Percentiles rank a stretch among this genome's conserved stretches.
Evolutionary conservation across 2,888 invertebrate species (phyloP).

Genomic region (Heterodera filipjevi): DNA sequence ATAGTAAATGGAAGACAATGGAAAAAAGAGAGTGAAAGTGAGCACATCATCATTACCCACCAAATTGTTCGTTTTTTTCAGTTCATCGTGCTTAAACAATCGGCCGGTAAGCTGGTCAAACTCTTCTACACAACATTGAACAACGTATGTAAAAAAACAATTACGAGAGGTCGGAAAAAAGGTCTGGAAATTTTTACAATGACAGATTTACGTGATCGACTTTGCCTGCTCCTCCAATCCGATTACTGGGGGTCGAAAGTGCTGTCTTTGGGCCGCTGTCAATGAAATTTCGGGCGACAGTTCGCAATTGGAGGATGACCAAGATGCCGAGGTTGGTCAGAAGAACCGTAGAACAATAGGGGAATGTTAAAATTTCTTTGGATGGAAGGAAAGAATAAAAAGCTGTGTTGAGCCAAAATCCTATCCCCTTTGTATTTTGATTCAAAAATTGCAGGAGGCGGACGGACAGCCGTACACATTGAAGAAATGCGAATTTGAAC

Average conservation of each 20-base stretch:
- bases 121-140: constrained; percentile 26
- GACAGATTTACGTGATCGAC: constrained; percentile 25
- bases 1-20: no score
- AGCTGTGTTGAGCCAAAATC: no score
- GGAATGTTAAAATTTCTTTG: no score
- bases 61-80: constrained; percentile 11
- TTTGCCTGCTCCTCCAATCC: not conserved
- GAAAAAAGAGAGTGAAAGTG: no score
- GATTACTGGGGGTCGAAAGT: not conserved
- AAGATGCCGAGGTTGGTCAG: constrained; percentile 1
- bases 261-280: constrained; percentile 30
- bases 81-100: constrained; percentile 33
- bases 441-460: not conserved
- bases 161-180: no score
- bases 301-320: not conserved
- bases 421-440: no score
- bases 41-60: not conserved
- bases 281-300: constrained; percentile 21
- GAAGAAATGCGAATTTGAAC: constrained; percentile 35
- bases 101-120: constrained; percentile 18
- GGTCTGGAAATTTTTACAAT: constrained; percentile 12
- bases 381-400: no score
- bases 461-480: constrained; percentile 34
- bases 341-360: no score
- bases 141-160: not conserved